Percentiles rank a stretch among this genome's conserved stretches.
Conservation (phyloP, 2,797 vertebrate genomes). For the Coccyzus lansbergi region DNA sequence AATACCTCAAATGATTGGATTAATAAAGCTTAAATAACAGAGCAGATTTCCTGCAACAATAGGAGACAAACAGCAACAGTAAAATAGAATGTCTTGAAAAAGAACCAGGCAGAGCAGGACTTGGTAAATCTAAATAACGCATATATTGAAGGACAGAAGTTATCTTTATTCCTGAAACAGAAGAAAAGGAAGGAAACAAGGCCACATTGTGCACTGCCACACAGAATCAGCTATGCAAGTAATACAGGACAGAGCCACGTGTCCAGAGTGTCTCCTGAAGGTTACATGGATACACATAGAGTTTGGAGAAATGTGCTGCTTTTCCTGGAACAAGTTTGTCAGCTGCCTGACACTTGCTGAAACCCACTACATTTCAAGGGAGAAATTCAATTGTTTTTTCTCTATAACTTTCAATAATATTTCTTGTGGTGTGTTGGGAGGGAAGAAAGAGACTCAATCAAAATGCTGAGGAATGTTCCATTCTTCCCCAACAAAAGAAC, state of each 20-base stretch:
- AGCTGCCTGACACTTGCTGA: not conserved
- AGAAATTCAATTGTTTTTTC: not conserved
- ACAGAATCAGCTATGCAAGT: not conserved
- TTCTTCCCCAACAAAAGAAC: not conserved
- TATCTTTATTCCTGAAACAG: not conserved
- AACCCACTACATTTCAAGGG: not conserved
- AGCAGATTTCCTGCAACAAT: not conserved
- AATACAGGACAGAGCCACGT: not conserved
- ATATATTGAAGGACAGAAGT: not conserved
- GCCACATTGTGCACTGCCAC: rapidly evolving
- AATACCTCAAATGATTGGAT: not conserved
- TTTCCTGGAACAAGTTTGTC: not conserved
- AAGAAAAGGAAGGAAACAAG: not conserved
- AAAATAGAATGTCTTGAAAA: not conserved
- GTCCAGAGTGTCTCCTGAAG: not conserved
- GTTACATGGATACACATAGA: not conserved
- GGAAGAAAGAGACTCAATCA: not conserved
- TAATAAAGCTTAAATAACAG: not conserved
- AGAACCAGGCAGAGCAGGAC: not conserved
- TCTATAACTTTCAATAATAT: not conserved
- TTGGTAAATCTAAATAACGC: not conserved
- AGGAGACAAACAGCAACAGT: not conserved
- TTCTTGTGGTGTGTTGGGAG: not conserved
- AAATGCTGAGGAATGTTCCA: not conserved
- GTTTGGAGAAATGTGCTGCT: not conserved